Evolutionary conservation across 2,797 vertebrate genomes (phyloP).

Genomic region (Hipposideros larvatus): DNA sequence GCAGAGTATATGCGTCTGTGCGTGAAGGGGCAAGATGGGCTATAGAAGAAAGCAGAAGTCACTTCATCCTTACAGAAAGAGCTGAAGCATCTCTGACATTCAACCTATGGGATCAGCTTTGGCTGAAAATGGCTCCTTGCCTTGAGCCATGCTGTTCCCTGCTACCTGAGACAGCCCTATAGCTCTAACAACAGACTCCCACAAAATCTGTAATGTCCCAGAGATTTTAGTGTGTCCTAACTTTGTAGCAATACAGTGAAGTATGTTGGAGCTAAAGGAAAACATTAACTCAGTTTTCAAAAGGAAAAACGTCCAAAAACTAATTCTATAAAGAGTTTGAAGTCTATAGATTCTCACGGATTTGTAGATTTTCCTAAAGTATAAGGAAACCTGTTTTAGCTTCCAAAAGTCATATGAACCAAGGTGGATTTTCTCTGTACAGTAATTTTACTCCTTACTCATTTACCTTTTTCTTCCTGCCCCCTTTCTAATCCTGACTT

Average conservation of each 20-base stretch:
- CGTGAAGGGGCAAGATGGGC: neutral
- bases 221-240: neutral
- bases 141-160: accelerated
- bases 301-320: neutral
- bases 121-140: neutral
- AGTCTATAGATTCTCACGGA: neutral
- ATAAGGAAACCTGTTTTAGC: neutral
- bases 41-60: neutral
- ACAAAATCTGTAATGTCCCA: neutral
- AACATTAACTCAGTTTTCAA: neutral
- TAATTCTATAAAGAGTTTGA: neutral
- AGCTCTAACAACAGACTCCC: neutral
- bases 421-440: conserved; percentile 24
- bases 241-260: neutral
- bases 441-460: neutral
- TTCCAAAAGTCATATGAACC: neutral
- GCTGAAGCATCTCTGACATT: neutral
- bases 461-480: neutral
- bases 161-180: neutral
- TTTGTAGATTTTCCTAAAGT: neutral
- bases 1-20: accelerated
- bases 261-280: neutral
- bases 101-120: neutral
- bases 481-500: neutral
- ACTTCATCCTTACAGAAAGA: neutral